Conservation (phyloP, 2,113 vertebrate species). For the Phasianus colchicus region DNA sequence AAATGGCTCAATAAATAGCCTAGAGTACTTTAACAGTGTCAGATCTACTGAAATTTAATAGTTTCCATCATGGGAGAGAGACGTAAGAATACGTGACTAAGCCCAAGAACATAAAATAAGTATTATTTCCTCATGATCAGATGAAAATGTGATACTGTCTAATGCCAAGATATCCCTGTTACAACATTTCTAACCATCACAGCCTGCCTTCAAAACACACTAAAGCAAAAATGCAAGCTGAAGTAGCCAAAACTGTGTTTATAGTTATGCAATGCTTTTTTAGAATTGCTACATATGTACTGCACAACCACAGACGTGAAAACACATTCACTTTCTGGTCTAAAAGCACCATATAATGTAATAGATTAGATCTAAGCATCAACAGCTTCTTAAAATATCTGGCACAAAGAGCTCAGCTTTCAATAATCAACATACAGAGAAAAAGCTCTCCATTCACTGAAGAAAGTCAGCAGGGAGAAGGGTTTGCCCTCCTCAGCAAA, state of each 20-base stretch:
- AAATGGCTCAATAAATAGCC: not conserved
- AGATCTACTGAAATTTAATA: not conserved
- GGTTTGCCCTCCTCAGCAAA: constrained; percentile 62
- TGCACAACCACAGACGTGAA: constrained; percentile 18
- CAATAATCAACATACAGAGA: constrained; percentile 51
- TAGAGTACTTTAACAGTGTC: not conserved
- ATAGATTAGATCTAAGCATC: constrained; percentile 47
- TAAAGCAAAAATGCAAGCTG: constrained; percentile 28
- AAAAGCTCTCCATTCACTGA: constrained; percentile 66
- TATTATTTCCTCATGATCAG: constrained; percentile 23
- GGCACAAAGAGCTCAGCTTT: constrained; percentile 63
- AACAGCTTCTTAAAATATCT: constrained; percentile 68
- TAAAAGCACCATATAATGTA: constrained; percentile 25
- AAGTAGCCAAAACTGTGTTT: constrained; percentile 37
- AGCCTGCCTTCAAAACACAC: constrained; percentile 25
- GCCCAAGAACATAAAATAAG: not conserved
- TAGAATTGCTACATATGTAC: constrained; percentile 33
- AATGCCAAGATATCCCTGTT: constrained; percentile 24
- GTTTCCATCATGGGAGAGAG: not conserved
- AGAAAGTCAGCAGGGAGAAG: constrained; percentile 51
- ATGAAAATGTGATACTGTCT: constrained; percentile 6
- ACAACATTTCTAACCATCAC: constrained; percentile 36
- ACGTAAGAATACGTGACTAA: not conserved
- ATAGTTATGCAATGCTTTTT: constrained; percentile 44
- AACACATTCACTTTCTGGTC: constrained; percentile 31